phyloP scores from a whole-genome alignment of 1,140 invertebrate species.

The Aphidius gifuensis region DNA sequence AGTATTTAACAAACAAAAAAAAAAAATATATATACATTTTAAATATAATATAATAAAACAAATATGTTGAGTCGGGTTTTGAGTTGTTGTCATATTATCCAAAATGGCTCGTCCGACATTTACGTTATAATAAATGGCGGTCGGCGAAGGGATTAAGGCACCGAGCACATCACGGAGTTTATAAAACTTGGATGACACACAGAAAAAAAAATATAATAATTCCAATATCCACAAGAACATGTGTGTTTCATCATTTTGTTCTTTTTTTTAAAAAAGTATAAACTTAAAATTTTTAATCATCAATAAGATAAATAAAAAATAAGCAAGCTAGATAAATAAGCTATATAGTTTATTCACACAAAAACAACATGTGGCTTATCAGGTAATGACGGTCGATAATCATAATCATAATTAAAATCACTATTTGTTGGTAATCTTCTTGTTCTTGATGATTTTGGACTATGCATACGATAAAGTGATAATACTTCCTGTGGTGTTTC shows the following conservation, averaged over 20 bases:
- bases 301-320: too few relatives aligned
- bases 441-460: constrained; percentile 28
- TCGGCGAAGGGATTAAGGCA: constrained; percentile 1
- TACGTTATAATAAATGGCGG: too few relatives aligned
- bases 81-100: too few relatives aligned
- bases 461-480: constrained; percentile 44
- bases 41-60: too few relatives aligned
- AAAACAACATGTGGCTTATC: constrained; percentile 52
- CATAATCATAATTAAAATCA: constrained; percentile 29
- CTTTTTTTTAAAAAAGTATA: too few relatives aligned
- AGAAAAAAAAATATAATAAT: neutral
- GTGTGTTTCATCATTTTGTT: neutral
- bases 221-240: neutral
- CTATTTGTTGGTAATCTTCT: constrained; percentile 21
- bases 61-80: too few relatives aligned
- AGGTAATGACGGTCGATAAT: constrained; percentile 38
- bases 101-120: too few relatives aligned
- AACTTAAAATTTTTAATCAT: too few relatives aligned
- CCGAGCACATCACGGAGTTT: constrained; percentile 15
- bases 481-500: constrained; percentile 45
- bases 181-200: constrained; percentile 3
- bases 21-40: too few relatives aligned
- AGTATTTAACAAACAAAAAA: too few relatives aligned
- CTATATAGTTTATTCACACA: constrained; percentile 36
- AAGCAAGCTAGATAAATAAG: too few relatives aligned